Conservation (phyloP, 1,140 invertebrate genomes). For the Bombus balteatus region DNA sequence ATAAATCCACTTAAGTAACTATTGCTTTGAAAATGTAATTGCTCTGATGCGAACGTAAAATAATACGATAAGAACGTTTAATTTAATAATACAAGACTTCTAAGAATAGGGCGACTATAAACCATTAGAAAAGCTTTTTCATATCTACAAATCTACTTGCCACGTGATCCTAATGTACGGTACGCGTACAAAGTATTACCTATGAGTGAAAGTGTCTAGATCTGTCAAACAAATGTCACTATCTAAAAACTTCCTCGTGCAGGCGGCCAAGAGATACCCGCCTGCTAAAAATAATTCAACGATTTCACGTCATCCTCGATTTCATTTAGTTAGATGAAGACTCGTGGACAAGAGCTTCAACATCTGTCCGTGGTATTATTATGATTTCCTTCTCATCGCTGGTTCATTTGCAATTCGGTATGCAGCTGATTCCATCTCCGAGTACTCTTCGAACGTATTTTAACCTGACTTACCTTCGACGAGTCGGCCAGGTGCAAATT, state of each 20-base stretch:
- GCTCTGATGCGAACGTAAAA: neutral
- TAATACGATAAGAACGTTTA: no score
- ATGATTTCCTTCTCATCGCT: neutral
- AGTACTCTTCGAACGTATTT: neutral
- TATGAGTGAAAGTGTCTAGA: neutral
- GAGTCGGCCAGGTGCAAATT: conserved; percentile 34
- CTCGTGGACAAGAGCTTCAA: no score
- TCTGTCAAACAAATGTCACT: neutral
- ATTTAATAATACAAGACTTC: no score
- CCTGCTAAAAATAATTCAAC: neutral
- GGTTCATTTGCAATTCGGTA: conserved; percentile 31
- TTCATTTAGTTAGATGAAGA: neutral
- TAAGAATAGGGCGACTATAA: no score
- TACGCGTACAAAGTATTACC: no score
- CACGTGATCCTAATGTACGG: neutral
- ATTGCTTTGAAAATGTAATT: neutral
- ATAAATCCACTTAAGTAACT: neutral
- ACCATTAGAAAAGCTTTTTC: no score
- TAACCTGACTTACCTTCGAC: neutral
- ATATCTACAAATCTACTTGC: neutral
- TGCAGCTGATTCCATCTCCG: conserved; percentile 19
- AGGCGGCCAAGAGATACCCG: neutral
- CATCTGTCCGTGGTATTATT: neutral
- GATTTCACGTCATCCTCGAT: neutral
- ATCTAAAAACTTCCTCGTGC: no score